Percentiles rank a stretch among this genome's conserved stretches.
Evolutionary conservation across 2,888 invertebrate species (phyloP).

Genomic region (Mechanitis messenoides): DNA sequence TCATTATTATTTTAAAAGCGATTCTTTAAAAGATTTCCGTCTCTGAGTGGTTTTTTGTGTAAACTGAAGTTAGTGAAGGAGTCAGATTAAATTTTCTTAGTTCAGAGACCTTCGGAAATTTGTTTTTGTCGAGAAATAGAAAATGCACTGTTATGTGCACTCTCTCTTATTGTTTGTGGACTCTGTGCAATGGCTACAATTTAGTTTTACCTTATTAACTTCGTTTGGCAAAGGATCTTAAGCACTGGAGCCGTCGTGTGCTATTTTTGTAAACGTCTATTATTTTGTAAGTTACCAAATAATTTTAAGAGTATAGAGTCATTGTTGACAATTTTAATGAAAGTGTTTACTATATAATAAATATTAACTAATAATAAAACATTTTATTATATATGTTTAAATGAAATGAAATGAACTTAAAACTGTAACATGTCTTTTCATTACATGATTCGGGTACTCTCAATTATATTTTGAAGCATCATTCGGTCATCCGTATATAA

Average conservation of each 20-base stretch:
- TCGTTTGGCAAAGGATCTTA: neutral
- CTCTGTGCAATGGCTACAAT: neutral
- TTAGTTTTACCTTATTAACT: slow-evolving; percentile 6
- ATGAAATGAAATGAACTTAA: no score
- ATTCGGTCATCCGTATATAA: slow-evolving; percentile 11
- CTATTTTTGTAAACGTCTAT: neutral
- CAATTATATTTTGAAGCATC: neutral
- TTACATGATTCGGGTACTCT: neutral
- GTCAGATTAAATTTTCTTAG: slow-evolving; percentile 15
- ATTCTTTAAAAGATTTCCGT: slow-evolving; percentile 9
- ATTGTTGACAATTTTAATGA: no score
- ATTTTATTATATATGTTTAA: no score
- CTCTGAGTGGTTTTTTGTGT: slow-evolving; percentile 17
- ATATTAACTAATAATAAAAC: no score
- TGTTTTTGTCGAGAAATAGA: slow-evolving; percentile 6
- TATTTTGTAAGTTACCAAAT: neutral
- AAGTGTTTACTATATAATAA: no score
- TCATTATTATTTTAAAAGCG: slow-evolving; percentile 6
- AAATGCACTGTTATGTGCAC: slow-evolving; percentile 4
- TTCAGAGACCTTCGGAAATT: slow-evolving; percentile 11
- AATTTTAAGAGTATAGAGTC: neutral
- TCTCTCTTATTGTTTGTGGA: slow-evolving; percentile 6
- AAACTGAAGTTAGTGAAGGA: slow-evolving; percentile 13
- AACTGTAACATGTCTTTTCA: no score
- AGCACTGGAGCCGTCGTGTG: neutral